A percentile compares a stretch with the other conserved stretches of the same genome.
phyloP scores from a whole-genome alignment of 2,888 invertebrate genomes.

The Priapulus caudatus region DNA sequence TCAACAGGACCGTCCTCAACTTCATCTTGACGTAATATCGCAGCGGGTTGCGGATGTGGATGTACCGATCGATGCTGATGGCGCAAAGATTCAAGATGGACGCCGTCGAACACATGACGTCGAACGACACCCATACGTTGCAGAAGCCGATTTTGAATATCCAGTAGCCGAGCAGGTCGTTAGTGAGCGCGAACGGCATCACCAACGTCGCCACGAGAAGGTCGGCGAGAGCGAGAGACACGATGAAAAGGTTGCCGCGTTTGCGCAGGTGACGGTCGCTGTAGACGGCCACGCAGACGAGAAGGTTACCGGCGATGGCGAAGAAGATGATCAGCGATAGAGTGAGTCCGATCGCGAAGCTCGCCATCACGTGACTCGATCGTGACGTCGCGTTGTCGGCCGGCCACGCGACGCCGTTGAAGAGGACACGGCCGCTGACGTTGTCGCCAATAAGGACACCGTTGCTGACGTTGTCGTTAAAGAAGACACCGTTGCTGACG shows the following conservation, averaged over 20 bases:
- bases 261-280: conserved; percentile 73
- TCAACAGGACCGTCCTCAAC: background rate
- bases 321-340: conserved; percentile 79
- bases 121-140: conserved; percentile 97
- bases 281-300: conserved; percentile 94
- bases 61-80: conserved; percentile 90
- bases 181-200: conserved; percentile 96
- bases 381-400: no score
- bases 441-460: no score
- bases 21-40: conserved; percentile 47
- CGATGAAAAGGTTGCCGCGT: conserved; percentile 48
- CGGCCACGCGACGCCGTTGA: no score
- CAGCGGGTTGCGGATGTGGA: conserved; percentile 50
- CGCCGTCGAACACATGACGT: conserved; percentile 98
- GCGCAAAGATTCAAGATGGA: conserved; percentile 88
- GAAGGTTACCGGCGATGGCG: conserved; percentile 85
- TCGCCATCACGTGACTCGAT: no score
- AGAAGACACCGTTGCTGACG: no score
- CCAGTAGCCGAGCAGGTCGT: conserved; percentile 95
- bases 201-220: conserved; percentile 90
- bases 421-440: no score
- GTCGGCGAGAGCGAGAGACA: conserved; percentile 92
- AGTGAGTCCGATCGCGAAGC: conserved; percentile 61
- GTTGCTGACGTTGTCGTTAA: no score
- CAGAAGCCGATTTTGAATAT: conserved; percentile 90